Evolutionary conservation across 2,797 vertebrate genomes (phyloP).

Genomic region (Gallirallus australis): DNA sequence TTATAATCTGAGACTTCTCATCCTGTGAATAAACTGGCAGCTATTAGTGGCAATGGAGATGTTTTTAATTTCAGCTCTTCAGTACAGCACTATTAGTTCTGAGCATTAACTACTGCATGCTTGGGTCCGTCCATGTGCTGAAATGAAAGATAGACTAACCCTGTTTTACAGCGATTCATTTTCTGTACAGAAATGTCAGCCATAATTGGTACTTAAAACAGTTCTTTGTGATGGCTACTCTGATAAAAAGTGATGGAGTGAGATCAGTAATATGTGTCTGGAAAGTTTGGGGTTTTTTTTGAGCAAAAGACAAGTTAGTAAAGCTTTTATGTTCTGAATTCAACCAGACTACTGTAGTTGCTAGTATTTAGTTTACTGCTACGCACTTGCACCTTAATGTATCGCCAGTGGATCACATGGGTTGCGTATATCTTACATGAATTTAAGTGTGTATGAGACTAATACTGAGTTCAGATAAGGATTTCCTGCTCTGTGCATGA

Average conservation of each 20-base stretch:
- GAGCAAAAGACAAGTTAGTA: neutral
- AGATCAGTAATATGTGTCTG: neutral
- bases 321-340: neutral
- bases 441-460: neutral
- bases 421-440: neutral
- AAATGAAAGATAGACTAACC: neutral
- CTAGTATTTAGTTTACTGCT: neutral
- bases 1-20: constrained; percentile 15
- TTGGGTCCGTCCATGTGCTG: neutral
- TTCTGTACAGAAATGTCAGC: neutral
- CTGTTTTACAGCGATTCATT: neutral
- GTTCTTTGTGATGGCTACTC: neutral
- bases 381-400: neutral
- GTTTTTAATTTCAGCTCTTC: constrained; percentile 43
- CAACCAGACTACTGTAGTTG: neutral
- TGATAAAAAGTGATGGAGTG: neutral
- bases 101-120: neutral
- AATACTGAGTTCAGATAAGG: neutral
- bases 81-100: neutral
- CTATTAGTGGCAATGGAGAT: constrained; percentile 17
- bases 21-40: constrained; percentile 31
- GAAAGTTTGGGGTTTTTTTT: neutral
- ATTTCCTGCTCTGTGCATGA: neutral
- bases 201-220: neutral
- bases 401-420: neutral